phyloP scores from a whole-genome alignment of 2,888 invertebrate genomes.

The Lacanobia oleracea region DNA sequence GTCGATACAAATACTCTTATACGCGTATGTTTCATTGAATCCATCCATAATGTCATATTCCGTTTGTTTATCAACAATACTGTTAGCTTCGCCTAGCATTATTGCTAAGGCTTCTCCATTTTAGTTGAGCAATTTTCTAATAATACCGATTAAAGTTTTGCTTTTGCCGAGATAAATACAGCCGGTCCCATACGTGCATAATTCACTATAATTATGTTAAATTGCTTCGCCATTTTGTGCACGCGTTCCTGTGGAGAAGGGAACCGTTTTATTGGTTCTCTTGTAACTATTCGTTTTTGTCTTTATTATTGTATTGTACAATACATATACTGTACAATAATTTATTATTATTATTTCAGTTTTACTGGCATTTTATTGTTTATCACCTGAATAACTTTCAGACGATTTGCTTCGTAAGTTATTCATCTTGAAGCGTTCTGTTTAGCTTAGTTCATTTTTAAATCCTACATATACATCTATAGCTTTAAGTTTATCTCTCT shows the following conservation, averaged over 20 bases:
- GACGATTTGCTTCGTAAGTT: background rate
- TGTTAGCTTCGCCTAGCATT: slow-evolving; percentile 1
- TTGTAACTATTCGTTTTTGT: slow-evolving; percentile 18
- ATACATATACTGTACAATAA: slow-evolving; percentile 4
- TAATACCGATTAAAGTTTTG: slow-evolving; percentile 37
- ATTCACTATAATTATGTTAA: slow-evolving; percentile 52
- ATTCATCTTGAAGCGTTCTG: background rate
- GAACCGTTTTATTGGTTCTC: slow-evolving; percentile 28
- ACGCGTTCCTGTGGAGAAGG: slow-evolving; percentile 44
- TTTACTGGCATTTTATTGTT: slow-evolving; percentile 6
- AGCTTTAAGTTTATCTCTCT: background rate
- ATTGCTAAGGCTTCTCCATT: slow-evolving; percentile 5
- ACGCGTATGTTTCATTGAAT: background rate
- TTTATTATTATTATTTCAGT: background rate
- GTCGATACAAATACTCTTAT: background rate
- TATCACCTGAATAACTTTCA: background rate
- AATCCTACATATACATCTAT: background rate
- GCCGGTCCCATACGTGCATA: slow-evolving; percentile 45
- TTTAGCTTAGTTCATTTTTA: background rate
- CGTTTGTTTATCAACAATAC: background rate
- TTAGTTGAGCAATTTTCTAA: slow-evolving; percentile 33
- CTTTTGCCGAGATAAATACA: slow-evolving; percentile 35
- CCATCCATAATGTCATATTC: background rate
- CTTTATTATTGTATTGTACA: slow-evolving; percentile 18
- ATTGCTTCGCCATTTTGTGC: slow-evolving; percentile 49